These are phyloP conservation scores for Drosophila equinoxialis DNA, from an alignment of 1,140 invertebrate genomes.

Conservation along the genomic window DNA sequence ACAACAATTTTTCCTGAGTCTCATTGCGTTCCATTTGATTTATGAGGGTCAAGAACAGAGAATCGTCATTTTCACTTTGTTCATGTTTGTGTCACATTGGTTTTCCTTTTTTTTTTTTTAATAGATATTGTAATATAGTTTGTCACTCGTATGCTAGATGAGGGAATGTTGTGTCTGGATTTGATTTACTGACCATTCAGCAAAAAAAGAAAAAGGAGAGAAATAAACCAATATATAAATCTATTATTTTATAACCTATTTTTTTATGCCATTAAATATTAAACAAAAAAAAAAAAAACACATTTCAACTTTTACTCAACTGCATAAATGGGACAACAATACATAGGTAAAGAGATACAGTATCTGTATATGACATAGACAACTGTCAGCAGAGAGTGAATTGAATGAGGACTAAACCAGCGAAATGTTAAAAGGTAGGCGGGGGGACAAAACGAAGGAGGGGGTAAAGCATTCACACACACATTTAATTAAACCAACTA, in stretches of 20 bases:
- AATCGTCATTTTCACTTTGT: conserved; percentile 5
- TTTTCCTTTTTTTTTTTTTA: background rate
- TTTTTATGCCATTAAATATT: too few relatives aligned
- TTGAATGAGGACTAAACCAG: conserved; percentile 2
- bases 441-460: background rate
- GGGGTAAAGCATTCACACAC: conserved; percentile 16
- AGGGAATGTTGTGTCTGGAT: background rate
- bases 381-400: conserved; percentile 13
- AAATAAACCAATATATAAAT: too few relatives aligned
- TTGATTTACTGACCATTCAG: background rate
- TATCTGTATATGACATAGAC: conserved; percentile 5
- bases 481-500: conserved; percentile 29
- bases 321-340: conserved; percentile 5
- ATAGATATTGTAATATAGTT: background rate
- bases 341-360: background rate
- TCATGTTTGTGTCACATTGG: conserved; percentile 10
- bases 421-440: conserved; percentile 3
- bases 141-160: background rate
- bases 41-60: conserved; percentile 51
- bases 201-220: too few relatives aligned
- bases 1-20: conserved; percentile 21
- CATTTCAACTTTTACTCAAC: background rate
- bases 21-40: conserved; percentile 61
- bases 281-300: too few relatives aligned
- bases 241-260: too few relatives aligned